phyloP scores from a whole-genome alignment of 2,888 invertebrate species.

The Pristionchus maxplancki region DNA sequence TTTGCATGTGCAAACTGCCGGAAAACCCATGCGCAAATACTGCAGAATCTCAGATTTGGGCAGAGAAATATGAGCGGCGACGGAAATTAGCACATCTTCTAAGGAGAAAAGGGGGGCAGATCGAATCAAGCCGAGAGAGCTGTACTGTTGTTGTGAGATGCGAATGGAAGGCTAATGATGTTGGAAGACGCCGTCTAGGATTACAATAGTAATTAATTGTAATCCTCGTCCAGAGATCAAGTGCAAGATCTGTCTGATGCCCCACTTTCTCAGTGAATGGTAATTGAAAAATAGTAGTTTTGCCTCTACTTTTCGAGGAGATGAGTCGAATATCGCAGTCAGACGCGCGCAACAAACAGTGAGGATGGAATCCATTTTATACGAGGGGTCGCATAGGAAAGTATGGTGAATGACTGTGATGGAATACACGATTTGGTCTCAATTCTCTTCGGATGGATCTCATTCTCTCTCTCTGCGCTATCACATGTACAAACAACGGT shows the following conservation, averaged over 20 bases:
- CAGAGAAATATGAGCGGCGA: neutral
- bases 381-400: neutral
- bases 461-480: neutral
- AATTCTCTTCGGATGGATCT: neutral
- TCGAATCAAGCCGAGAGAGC: neutral
- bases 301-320: no score
- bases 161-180: conserved; percentile 9
- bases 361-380: conserved; percentile 7
- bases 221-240: neutral
- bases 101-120: neutral
- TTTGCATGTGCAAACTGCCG: no score
- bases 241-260: no score
- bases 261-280: no score
- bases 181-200: neutral
- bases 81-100: conserved; percentile 25
- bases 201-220: neutral
- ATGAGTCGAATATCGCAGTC: neutral
- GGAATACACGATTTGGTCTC: conserved; percentile 36
- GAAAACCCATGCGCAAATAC: neutral
- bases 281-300: neutral
- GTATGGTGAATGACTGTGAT: conserved; percentile 38
- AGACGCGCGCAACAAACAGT: neutral
- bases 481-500: conserved; percentile 15
- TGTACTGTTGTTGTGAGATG: neutral
- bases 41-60: no score